Percentiles rank a stretch among this genome's conserved stretches.
phyloP scores from a whole-genome alignment of 1,140 invertebrate genomes.

The Drosophila neocordata region DNA sequence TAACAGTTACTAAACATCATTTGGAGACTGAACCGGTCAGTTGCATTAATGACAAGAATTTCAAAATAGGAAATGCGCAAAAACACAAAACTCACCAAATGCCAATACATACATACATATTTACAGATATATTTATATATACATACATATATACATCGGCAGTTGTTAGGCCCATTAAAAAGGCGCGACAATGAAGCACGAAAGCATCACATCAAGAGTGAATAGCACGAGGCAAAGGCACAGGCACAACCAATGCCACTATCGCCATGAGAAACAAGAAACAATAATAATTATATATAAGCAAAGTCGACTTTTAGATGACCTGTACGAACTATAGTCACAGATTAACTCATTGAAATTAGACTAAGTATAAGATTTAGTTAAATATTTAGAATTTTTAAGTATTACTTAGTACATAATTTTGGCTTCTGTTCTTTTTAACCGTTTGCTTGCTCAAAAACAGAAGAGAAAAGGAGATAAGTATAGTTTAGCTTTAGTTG shows the following conservation, averaged over 20 bases:
- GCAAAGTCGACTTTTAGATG: not conserved
- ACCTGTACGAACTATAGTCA: not conserved
- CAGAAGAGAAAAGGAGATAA: too few species aligned
- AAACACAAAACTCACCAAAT: conserved; percentile 29
- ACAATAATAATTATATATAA: not conserved
- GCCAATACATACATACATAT: conserved; percentile 23
- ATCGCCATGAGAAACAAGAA: not conserved
- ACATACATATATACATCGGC: conserved; percentile 5
- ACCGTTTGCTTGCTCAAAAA: too few species aligned
- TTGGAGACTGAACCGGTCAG: conserved; percentile 36
- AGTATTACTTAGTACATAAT: too few species aligned
- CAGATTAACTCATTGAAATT: not conserved
- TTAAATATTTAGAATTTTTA: too few species aligned
- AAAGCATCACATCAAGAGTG: conserved; percentile 41
- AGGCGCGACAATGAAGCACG: conserved; percentile 58
- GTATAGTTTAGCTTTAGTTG: too few species aligned
- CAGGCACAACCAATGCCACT: not conserved
- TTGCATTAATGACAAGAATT: conserved; percentile 61
- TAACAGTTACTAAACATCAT: conserved; percentile 8
- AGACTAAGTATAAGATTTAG: too few species aligned
- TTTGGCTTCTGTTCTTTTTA: too few species aligned
- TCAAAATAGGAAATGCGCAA: conserved; percentile 52
- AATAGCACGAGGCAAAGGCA: not conserved
- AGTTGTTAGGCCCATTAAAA: conserved; percentile 67
- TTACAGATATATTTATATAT: too few species aligned